Conservation (phyloP, 1,140 invertebrate genomes). For the Macrobrachium rosenbergii region DNA sequence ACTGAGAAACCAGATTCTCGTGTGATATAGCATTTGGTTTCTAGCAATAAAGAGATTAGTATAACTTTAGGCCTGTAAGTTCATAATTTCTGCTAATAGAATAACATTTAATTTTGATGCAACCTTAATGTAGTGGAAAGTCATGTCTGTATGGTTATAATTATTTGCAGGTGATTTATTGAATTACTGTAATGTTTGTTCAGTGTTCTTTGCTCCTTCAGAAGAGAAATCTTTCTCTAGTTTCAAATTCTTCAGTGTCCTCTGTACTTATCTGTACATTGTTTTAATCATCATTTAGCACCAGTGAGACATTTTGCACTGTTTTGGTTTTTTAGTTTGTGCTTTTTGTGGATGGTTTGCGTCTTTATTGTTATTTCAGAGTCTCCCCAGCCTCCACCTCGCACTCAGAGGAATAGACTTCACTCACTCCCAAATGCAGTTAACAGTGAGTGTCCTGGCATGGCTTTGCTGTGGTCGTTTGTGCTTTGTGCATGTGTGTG, state of each 20-base stretch:
- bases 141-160: too few relatives aligned
- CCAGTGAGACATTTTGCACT: conserved; percentile 48
- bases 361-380: conserved; percentile 65
- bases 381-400: conserved; percentile 69
- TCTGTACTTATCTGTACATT: neutral
- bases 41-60: too few relatives aligned
- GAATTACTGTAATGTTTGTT: too few relatives aligned
- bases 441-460: conserved; percentile 66
- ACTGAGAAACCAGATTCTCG: too few relatives aligned
- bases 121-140: too few relatives aligned
- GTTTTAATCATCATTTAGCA: conserved; percentile 38
- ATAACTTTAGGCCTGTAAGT: too few relatives aligned
- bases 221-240: too few relatives aligned
- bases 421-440: conserved; percentile 69
- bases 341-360: conserved; percentile 57
- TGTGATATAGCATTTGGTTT: too few relatives aligned
- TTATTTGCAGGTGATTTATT: too few relatives aligned
- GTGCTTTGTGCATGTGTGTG: neutral
- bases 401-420: conserved; percentile 68
- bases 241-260: neutral
- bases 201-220: too few relatives aligned
- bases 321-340: conserved; percentile 52
- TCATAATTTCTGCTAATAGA: too few relatives aligned
- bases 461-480: conserved; percentile 39
- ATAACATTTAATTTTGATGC: too few relatives aligned